phyloP scores from a whole-genome alignment of 2,888 invertebrate genomes.

The Lepidocyrtoides sp. region DNA sequence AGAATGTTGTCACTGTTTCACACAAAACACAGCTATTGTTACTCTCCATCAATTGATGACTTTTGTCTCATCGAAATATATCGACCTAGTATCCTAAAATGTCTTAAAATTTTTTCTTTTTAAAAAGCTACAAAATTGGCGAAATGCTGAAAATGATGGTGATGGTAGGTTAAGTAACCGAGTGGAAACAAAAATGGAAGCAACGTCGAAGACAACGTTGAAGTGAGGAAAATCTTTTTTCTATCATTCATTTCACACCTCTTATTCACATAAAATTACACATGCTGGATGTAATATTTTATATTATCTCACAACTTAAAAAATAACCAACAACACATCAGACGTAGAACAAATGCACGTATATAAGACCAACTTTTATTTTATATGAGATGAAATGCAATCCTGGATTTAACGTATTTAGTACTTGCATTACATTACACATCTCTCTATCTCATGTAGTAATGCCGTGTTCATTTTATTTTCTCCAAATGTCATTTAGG shows the following conservation, averaged over 20 bases:
- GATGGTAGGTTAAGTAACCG: not conserved
- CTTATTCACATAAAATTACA: not conserved
- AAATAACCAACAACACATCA: not conserved
- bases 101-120: too few relatives aligned
- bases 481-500: conserved; percentile 56
- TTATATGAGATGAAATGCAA: not conserved
- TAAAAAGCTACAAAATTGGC: too few relatives aligned
- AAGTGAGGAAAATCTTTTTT: not conserved
- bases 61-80: too few relatives aligned
- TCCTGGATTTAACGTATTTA: conserved; percentile 64
- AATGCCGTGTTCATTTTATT: not conserved
- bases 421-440: conserved; percentile 41
- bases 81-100: too few relatives aligned
- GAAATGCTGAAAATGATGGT: not conserved
- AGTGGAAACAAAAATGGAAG: conserved; percentile 46
- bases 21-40: too few relatives aligned
- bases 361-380: not conserved
- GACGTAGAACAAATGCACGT: not conserved
- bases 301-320: not conserved
- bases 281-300: not conserved
- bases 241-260: not conserved
- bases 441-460: not conserved
- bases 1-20: too few relatives aligned
- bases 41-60: too few relatives aligned
- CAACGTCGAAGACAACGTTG: not conserved